Conservation (phyloP, 2,113 vertebrate genomes). For the Empidonax traillii region DNA sequence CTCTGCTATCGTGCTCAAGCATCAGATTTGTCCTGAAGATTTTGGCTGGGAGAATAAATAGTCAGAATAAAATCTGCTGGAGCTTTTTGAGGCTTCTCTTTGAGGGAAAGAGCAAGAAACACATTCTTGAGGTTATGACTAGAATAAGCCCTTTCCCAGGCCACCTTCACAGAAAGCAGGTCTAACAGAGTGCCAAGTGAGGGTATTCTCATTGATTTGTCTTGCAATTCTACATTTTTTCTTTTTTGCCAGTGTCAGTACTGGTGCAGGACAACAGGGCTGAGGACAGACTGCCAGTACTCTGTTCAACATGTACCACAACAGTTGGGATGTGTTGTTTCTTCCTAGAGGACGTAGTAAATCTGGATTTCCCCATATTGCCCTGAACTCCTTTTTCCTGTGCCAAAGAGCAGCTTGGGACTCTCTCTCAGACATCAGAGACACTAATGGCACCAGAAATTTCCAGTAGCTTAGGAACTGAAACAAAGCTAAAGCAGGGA, state of each 20-base stretch:
- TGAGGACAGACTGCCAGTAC: not conserved
- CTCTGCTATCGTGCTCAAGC: not conserved
- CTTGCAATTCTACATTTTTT: not conserved
- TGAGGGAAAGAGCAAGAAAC: not conserved
- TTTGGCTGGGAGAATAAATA: not conserved
- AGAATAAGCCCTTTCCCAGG: not conserved
- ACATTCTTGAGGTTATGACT: not conserved
- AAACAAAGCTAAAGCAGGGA: constrained; percentile 32
- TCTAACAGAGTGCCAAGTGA: not conserved
- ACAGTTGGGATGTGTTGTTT: not conserved
- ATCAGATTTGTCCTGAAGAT: not conserved
- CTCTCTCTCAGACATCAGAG: constrained; percentile 5
- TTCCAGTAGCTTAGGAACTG: constrained; percentile 39
- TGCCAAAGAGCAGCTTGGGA: constrained; percentile 45
- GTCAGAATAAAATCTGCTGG: not conserved
- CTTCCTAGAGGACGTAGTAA: not conserved
- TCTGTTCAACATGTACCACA: not conserved
- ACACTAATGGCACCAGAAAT: constrained; percentile 35
- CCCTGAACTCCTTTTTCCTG: not conserved
- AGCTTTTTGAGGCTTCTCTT: not conserved
- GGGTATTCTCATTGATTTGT: not conserved
- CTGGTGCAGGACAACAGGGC: not conserved
- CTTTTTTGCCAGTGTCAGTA: not conserved
- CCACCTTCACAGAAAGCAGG: not conserved
- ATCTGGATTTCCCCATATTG: constrained; percentile 21